Percentiles rank a stretch among this genome's conserved stretches.
phyloP scores from a whole-genome alignment of 2,797 vertebrate genomes.

The Enteromius fasciolatus region DNA sequence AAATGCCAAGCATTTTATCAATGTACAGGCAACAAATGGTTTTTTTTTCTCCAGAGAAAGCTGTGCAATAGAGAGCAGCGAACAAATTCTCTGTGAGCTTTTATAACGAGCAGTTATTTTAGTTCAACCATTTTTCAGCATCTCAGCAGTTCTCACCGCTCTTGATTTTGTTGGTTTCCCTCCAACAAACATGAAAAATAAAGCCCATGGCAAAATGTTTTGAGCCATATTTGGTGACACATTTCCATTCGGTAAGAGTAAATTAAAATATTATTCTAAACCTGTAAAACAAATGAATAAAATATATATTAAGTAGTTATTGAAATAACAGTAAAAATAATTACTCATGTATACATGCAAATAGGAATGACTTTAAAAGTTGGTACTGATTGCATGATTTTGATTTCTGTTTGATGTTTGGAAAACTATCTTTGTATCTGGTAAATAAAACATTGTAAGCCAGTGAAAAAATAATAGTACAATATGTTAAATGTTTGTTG shows the following conservation, averaged over 20 bases:
- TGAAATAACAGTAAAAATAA: background rate
- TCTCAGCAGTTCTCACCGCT: conserved; percentile 9
- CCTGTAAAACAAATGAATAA: background rate
- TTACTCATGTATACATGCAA: background rate
- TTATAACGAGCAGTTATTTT: conserved; percentile 19
- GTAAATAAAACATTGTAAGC: background rate
- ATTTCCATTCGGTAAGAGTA: background rate
- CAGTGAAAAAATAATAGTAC: background rate
- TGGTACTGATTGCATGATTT: background rate
- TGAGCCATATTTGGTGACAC: background rate
- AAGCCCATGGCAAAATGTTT: background rate
- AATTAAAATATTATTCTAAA: background rate
- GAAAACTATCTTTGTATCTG: background rate
- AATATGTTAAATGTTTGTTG: background rate
- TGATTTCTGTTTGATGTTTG: background rate
- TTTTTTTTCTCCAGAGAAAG: background rate
- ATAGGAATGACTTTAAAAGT: background rate
- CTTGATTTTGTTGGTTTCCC: background rate
- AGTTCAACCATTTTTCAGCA: conserved; percentile 34
- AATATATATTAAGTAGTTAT: background rate
- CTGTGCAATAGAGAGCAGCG: background rate
- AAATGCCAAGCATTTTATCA: conserved; percentile 23
- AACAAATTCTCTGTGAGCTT: background rate
- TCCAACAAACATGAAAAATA: background rate
- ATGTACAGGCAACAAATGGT: conserved; percentile 14